Percentiles rank a stretch among this genome's conserved stretches.
These are phyloP conservation scores for Luffia ferchaultella DNA, from an alignment of 2,888 invertebrate species.

Conservation along the genomic window DNA sequence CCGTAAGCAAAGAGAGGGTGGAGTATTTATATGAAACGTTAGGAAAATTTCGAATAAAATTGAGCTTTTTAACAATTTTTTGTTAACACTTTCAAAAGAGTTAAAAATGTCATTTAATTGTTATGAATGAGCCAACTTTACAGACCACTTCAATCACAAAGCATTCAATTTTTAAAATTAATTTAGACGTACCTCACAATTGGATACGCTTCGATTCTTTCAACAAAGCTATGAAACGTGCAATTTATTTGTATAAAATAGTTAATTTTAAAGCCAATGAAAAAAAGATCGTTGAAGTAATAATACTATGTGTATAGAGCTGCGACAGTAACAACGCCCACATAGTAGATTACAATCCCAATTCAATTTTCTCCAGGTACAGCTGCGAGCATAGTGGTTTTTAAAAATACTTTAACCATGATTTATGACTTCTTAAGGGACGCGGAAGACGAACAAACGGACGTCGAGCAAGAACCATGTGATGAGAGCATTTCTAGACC, in stretches of 20 bases:
- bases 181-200: too few species aligned
- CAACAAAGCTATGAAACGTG: not conserved
- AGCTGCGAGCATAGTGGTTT: too few species aligned
- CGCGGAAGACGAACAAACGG: slow-evolving; percentile 23
- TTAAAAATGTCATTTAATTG: too few species aligned
- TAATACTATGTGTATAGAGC: too few species aligned
- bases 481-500: slow-evolving; percentile 29
- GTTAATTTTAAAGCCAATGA: not conserved
- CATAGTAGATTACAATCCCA: too few species aligned
- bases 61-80: not conserved
- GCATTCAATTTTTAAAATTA: too few species aligned
- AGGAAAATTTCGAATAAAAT: not conserved
- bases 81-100: not conserved
- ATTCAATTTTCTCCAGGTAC: too few species aligned
- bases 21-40: not conserved
- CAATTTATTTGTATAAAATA: not conserved
- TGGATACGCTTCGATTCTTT: too few species aligned
- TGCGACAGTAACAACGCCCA: too few species aligned
- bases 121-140: too few species aligned
- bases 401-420: not conserved
- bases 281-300: not conserved
- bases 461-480: slow-evolving; percentile 3
- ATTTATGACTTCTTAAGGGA: slow-evolving; percentile 20
- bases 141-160: too few species aligned
- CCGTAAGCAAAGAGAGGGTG: not conserved